phyloP scores from a whole-genome alignment of 1,140 invertebrate species.

The Drosophila hydei region DNA sequence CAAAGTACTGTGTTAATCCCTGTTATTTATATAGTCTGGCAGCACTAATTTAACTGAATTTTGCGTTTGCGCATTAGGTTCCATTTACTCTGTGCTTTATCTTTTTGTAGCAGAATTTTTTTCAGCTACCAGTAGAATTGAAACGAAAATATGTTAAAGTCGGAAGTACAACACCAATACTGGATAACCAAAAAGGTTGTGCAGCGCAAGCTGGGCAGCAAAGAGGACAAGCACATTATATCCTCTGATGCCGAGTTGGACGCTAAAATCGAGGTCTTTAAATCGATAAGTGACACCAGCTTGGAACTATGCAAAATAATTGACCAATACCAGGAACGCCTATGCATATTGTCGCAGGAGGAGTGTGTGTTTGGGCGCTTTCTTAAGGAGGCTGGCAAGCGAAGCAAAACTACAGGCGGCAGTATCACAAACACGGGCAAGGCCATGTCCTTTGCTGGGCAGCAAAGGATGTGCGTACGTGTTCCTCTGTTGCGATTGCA shows the following conservation, averaged over 20 bases:
- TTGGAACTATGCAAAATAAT: conserved; percentile 94
- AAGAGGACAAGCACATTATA: conserved; percentile 98
- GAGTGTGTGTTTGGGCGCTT: conserved; percentile 98
- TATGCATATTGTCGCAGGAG: conserved; percentile 97
- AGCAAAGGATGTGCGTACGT: conserved; percentile 94
- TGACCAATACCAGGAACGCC: conserved; percentile 96
- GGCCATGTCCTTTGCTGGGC: conserved; percentile 96
- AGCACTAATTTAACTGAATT: conserved; percentile 29
- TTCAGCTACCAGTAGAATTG: conserved; percentile 29
- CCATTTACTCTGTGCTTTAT: conserved; percentile 26
- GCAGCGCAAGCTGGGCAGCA: conserved; percentile 96
- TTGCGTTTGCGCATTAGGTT: conserved; percentile 41
- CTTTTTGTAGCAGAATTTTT: conserved; percentile 33
- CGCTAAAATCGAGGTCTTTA: conserved; percentile 98
- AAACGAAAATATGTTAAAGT: conserved; percentile 75
- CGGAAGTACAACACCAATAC: conserved; percentile 94
- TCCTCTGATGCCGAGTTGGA: conserved; percentile 98
- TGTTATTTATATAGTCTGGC: conserved; percentile 11
- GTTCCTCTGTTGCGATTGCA: conserved; percentile 95
- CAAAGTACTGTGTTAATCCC: not conserved
- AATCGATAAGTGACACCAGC: conserved; percentile 97
- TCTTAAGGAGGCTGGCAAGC: conserved; percentile 96
- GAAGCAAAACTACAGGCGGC: conserved; percentile 92
- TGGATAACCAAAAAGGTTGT: conserved; percentile 99
- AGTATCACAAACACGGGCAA: conserved; percentile 98